Conservation (phyloP, 2,888 invertebrate genomes). For the Hetaerina titia region DNA sequence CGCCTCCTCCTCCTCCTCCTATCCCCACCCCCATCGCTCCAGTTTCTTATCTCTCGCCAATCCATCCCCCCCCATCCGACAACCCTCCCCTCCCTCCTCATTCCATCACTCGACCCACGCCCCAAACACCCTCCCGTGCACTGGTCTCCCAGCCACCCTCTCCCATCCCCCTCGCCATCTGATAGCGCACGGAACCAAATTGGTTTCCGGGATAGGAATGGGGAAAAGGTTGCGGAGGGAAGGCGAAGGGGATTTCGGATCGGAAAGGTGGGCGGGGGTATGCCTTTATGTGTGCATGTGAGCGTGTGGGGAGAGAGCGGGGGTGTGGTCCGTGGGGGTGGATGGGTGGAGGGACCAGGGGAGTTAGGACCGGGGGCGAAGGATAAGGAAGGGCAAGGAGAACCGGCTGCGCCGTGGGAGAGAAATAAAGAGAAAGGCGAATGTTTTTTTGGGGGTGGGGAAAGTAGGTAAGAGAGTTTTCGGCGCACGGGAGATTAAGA, state of each 20-base stretch:
- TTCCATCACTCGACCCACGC: background rate
- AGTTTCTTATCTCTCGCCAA: background rate
- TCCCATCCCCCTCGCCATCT: background rate
- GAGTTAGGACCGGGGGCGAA: too few species aligned
- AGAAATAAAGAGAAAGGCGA: background rate
- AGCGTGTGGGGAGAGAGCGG: background rate
- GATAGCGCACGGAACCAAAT: constrained; percentile 49
- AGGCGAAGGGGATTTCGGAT: background rate
- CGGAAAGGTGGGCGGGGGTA: background rate
- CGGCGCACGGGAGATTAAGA: background rate
- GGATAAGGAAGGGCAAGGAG: background rate
- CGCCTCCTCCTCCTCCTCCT: background rate
- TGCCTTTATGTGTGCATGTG: background rate
- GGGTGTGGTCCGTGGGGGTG: background rate
- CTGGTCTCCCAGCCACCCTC: background rate
- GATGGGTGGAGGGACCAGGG: background rate
- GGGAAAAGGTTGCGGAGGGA: background rate
- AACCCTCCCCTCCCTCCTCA: background rate
- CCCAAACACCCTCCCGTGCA: background rate
- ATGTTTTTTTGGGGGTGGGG: background rate
- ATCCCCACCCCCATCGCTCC: background rate
- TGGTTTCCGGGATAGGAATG: constrained; percentile 39
- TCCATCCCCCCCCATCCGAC: background rate
- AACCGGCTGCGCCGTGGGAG: background rate
- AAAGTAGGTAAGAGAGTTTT: background rate